Conservation (phyloP, 2,113 vertebrate genomes). For the Mobula hypostoma region DNA sequence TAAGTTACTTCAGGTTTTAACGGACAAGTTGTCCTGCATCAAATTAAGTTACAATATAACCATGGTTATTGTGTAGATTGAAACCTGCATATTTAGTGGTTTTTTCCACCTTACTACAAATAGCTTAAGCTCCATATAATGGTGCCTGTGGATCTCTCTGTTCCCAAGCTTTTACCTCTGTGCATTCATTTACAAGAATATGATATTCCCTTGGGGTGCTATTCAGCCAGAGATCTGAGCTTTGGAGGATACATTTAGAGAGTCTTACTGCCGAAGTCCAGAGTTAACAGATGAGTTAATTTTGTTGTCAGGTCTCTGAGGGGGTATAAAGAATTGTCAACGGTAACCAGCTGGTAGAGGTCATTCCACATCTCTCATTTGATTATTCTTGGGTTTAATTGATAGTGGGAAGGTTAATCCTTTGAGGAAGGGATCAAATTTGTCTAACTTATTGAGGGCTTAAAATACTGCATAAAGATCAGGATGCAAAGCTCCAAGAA, state of each 20-base stretch:
- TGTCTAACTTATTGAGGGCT: background rate
- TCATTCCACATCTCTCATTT: background rate
- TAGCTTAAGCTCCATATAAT: background rate
- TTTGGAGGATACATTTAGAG: background rate
- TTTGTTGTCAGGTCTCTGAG: background rate
- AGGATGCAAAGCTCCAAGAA: background rate
- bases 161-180: background rate
- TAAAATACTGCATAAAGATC: background rate
- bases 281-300: background rate
- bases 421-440: background rate
- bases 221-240: background rate
- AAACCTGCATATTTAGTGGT: background rate
- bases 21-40: background rate
- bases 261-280: background rate
- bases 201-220: background rate
- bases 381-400: slow-evolving; percentile 1
- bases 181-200: background rate
- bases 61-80: background rate
- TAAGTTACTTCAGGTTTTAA: background rate
- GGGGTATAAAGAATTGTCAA: background rate
- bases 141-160: background rate
- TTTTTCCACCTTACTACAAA: background rate
- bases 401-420: background rate
- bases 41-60: background rate
- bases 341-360: background rate